Conservation (phyloP, 2,113 vertebrate species). For the Hemichromis elongatus region DNA sequence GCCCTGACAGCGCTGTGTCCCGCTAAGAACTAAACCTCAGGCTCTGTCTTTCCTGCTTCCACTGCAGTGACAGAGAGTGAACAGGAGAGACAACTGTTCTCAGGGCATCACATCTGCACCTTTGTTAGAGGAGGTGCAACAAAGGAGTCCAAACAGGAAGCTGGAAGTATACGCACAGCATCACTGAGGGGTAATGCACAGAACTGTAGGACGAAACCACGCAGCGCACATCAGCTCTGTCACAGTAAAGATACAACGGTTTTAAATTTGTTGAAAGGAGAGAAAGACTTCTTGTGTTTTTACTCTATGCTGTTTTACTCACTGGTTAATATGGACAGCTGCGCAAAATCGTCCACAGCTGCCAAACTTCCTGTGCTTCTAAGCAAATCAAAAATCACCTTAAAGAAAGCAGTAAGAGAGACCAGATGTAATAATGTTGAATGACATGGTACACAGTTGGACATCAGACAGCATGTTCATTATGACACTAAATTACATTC, state of each 20-base stretch:
- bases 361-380: too few species aligned
- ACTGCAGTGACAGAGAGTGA: constrained; percentile 33
- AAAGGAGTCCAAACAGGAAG: not conserved
- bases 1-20: constrained; percentile 44
- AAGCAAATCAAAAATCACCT: too few species aligned
- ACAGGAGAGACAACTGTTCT: constrained; percentile 29
- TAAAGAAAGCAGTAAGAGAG: too few species aligned
- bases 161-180: constrained; percentile 5
- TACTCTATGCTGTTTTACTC: too few species aligned
- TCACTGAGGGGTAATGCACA: not conserved
- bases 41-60: constrained; percentile 19
- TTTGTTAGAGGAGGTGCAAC: constrained; percentile 21
- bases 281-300: not conserved
- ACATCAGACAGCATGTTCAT: too few species aligned
- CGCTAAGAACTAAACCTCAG: constrained; percentile 46
- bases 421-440: too few species aligned
- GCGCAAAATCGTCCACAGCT: too few species aligned
- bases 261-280: not conserved
- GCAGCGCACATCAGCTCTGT: not conserved
- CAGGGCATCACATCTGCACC: constrained; percentile 20
- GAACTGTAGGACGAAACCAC: not conserved
- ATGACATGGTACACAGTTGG: too few species aligned
- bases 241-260: not conserved
- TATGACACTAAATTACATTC: not conserved
- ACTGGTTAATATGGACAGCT: too few species aligned